A percentile compares a stretch with the other conserved stretches of the same genome.
Conservation (phyloP, 2,888 invertebrate genomes). For the Temnothorax ravouxi region DNA sequence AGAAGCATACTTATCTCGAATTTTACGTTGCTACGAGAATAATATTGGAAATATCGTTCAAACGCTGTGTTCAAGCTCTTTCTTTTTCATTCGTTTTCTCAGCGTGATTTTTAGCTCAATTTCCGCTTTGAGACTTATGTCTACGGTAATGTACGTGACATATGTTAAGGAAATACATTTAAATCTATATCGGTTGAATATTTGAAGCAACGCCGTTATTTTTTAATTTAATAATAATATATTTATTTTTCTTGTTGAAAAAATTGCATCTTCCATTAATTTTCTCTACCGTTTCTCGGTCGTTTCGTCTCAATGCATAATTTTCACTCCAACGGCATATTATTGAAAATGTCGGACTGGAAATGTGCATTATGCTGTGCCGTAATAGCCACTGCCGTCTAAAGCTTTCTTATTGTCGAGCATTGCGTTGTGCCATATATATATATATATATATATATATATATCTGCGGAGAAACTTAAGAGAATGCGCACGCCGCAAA, state of each 20-base stretch:
- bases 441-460: conserved; percentile 55
- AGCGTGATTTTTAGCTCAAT: conserved; percentile 42
- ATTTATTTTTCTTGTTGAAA: conserved; percentile 15
- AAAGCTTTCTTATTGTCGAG: conserved; percentile 57
- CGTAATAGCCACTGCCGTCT: conserved; percentile 58
- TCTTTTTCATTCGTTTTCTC: conserved; percentile 8
- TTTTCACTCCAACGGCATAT: conserved; percentile 59
- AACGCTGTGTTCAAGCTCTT: conserved; percentile 12
- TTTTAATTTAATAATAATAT: not conserved
- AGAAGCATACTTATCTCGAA: conserved; percentile 65
- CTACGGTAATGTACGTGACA: conserved; percentile 20
- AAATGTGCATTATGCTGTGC: conserved; percentile 58
- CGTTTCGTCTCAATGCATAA: conserved; percentile 67
- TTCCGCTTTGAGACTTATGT: conserved; percentile 36
- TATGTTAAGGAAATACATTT: conserved; percentile 6
- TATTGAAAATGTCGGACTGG: conserved; percentile 54
- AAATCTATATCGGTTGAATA: not conserved
- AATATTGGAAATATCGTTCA: conserved; percentile 74
- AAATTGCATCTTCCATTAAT: conserved; percentile 43
- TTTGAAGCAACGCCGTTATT: not conserved
- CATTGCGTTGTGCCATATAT: conserved; percentile 61
- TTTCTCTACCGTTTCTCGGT: conserved; percentile 28
- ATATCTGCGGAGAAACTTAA: conserved; percentile 61
- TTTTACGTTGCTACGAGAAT: conserved; percentile 64
- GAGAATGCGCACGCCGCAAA: conserved; percentile 39